Evolutionary conservation across 2,113 vertebrate species (phyloP), one percentile per base, ranked within the genome.

Genomic region (Scophthalmus maximus): DNA sequence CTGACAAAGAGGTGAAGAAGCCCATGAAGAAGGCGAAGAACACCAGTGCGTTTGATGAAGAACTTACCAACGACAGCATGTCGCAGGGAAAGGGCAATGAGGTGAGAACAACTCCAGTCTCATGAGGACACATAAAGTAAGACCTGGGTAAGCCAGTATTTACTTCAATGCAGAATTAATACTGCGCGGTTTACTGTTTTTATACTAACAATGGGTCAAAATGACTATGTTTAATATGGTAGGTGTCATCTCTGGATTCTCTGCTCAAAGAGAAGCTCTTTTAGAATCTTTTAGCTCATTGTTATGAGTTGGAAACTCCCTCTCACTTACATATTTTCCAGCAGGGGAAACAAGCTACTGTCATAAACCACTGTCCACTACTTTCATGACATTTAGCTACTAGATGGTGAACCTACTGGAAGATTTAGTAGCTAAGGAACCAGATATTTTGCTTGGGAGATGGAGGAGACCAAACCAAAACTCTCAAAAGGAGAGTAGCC

Each of bases 21-120:
- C 92, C 92, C 86, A 96, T 95, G 90, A 95, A 91, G 78, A 93
- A 91, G 79, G 85, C 92, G 22, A 97, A 96, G 92, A 96, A 89
- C 89, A 93, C 88, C 88, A 94, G 92, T 71, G 87, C 94, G 36
- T 97, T 98, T 84, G 96, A 98, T 82, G 97, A 99, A 83, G 98
- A 98, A 83, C 93, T 98, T 91, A 98, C 98, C 85, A 98, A 97
- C 91, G 98, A 99, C 94, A 98, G 97, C 94, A 94, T 97, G 91
- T 97, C 96, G 68, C 98, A 98, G 84, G 97, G 96, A 88, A 99
- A 98, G 89, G 96, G 96, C 82, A 97, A 97, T 61, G 96, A 98
- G 96, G 98, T 99, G 94, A 87, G 90, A 50, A n/a, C n/a, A 18
- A 2, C 2, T n/a, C 22, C 9, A 6, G n/a, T 51, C 26, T 27